Evolutionary conservation across 2,797 vertebrate genomes (phyloP).

Genomic region (Synanceia verrucosa): DNA sequence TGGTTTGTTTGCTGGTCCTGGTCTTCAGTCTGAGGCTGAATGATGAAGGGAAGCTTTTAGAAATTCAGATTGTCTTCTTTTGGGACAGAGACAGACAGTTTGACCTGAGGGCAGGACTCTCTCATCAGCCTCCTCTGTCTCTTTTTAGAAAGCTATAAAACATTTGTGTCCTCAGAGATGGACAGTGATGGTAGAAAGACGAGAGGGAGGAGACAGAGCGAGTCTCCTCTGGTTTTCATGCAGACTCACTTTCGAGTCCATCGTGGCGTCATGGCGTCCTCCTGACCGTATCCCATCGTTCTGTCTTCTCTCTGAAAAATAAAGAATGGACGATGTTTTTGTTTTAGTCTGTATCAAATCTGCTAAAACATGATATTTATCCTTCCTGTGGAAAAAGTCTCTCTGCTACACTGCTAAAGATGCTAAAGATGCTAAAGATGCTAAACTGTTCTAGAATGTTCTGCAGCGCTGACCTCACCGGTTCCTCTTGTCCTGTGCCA

Average conservation of each 20-base stretch:
- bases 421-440: conserved; percentile 33
- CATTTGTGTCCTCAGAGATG: conserved; percentile 20
- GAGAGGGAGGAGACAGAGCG: neutral
- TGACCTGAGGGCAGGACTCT: conserved; percentile 43
- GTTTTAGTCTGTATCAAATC: no score
- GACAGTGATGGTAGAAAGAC: conserved; percentile 26
- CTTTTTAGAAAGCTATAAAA: conserved; percentile 45
- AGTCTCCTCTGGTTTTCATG: no score
- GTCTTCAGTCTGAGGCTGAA: neutral
- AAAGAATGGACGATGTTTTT: no score
- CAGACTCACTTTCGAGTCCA: no score
- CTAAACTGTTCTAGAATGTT: conserved; percentile 44
- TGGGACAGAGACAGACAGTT: conserved; percentile 23
- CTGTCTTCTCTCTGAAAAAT: no score
- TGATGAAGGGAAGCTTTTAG: neutral
- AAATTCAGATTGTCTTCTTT: neutral
- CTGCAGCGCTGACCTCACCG: conserved; percentile 63
- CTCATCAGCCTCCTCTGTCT: neutral
- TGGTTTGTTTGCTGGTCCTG: neutral
- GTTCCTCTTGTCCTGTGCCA: conserved; percentile 79
- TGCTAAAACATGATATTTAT: no score
- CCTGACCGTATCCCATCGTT: no score
- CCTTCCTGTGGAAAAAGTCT: no score
- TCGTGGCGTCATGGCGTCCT: no score
- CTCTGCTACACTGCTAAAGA: no score